Evolutionary conservation across 2,113 vertebrate species (phyloP).

Genomic region (Microcebus lehilahytsara): DNA sequence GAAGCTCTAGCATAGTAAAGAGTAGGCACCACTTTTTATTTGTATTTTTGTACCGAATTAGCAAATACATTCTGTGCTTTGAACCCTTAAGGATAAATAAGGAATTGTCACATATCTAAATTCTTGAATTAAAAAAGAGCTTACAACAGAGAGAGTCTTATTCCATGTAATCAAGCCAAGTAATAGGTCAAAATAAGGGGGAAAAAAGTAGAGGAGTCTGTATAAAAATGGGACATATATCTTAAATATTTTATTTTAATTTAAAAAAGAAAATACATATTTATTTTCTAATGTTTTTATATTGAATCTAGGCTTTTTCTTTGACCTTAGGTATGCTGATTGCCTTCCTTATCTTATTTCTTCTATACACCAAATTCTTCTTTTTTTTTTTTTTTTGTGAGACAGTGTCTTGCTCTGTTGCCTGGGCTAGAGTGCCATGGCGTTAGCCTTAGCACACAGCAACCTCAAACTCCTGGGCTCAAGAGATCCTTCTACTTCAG

Average conservation of each 20-base stretch:
- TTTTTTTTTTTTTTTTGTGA: no score
- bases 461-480: no score
- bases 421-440: no score
- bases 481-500: no score
- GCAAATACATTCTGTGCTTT: background rate
- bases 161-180: background rate
- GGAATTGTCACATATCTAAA: background rate
- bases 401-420: no score
- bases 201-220: background rate
- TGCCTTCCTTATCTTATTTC: background rate
- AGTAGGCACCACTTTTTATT: background rate
- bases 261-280: background rate
- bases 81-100: background rate
- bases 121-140: background rate
- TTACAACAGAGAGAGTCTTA: background rate
- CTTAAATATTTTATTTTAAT: constrained; percentile 1
- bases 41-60: background rate
- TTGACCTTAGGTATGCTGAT: background rate
- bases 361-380: background rate
- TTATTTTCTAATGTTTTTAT: background rate
- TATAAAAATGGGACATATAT: background rate
- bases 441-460: no score
- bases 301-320: background rate
- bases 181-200: background rate
- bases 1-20: background rate